Base-by-base conservation (phyloP, 2,888 invertebrate species). In the Scrobipalpa costella region DNA sequence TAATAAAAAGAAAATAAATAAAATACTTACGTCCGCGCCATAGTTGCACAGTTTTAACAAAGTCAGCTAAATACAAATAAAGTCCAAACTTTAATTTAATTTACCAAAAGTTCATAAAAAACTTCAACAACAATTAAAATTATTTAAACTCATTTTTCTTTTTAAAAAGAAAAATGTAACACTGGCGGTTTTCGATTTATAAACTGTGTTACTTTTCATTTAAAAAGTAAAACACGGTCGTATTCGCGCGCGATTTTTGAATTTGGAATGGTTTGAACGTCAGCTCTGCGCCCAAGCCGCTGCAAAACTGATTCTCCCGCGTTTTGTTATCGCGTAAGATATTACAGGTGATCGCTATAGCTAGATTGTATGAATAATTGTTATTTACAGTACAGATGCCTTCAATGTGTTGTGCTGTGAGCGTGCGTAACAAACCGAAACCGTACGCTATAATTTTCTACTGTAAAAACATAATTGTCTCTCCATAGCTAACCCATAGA, bases 341-440 rank as follows among this genome's bases (percentile, higher is more conserved):
- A 44, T n/a, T 15, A 44, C 44, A 44, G 44, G 44, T 44, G 44
- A 44, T 44, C 15, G 44, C 44, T 44, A 44, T 44, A 44, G n/a
- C n/a, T 15, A n/a, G 44, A 7, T 44, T 44, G 44, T 44, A 44
- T 44, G 15, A 44, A n/a, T 44, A 44, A 44, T 44, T 44, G n/a
- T 44, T 44, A 44, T 44, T 44, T 44, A 44, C 27, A 27, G 27
- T 27, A 27, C 27, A 3, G 44, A 44, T 44, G n/a, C 44, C 15
- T 44, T 44, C 44, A 44, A 15, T 44, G 44, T 44, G 44, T 6
- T 44, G 15, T 44, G 7, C 1, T 44, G n/a, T 15, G 44, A 15
- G 5, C 44, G n/a, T 44, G 9, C 7, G 44, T 44, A 40, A 13
- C 15, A 5, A 27, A 27, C 27, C 5, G 27, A 27, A 27, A 27